These are phyloP conservation scores for Scophthalmus maximus DNA, from an alignment of 2,113 vertebrate genomes.

Conservation along the genomic window DNA sequence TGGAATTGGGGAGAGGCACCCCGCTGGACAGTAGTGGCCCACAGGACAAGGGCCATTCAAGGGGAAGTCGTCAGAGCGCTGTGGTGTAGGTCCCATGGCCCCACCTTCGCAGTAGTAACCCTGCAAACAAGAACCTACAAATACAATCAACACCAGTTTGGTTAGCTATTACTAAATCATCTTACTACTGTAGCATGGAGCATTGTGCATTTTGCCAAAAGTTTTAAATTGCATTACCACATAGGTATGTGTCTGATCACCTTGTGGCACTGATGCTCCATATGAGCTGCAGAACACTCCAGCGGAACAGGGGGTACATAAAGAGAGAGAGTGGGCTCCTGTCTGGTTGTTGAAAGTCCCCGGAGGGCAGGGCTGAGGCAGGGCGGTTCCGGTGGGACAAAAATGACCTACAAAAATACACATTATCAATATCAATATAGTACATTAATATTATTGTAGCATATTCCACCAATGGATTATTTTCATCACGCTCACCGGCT, in stretches of 20 bases:
- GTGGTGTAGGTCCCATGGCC: slow-evolving; percentile 81
- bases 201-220: background rate
- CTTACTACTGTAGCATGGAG: background rate
- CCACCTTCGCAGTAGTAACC: slow-evolving; percentile 90
- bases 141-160: background rate
- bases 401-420: slow-evolving; percentile 82
- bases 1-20: slow-evolving; percentile 82
- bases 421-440: background rate
- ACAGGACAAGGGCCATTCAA: slow-evolving; percentile 86
- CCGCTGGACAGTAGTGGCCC: slow-evolving; percentile 89
- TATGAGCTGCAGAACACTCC: slow-evolving; percentile 86
- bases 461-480: background rate
- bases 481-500: slow-evolving; percentile 77
- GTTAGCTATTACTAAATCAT: background rate
- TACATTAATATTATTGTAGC: background rate
- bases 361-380: slow-evolving; percentile 84
- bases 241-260: slow-evolving; percentile 64
- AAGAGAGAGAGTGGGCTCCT: slow-evolving; percentile 74
- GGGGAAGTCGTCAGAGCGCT: slow-evolving; percentile 59
- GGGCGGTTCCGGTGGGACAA: slow-evolving; percentile 80
- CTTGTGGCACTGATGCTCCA: slow-evolving; percentile 86
- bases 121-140: slow-evolving; percentile 85
- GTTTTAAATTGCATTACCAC: background rate
- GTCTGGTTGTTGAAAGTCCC: slow-evolving; percentile 84
- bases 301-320: slow-evolving; percentile 87